phyloP scores from a whole-genome alignment of 2,113 vertebrate species.

The Callipepla squamata region DNA sequence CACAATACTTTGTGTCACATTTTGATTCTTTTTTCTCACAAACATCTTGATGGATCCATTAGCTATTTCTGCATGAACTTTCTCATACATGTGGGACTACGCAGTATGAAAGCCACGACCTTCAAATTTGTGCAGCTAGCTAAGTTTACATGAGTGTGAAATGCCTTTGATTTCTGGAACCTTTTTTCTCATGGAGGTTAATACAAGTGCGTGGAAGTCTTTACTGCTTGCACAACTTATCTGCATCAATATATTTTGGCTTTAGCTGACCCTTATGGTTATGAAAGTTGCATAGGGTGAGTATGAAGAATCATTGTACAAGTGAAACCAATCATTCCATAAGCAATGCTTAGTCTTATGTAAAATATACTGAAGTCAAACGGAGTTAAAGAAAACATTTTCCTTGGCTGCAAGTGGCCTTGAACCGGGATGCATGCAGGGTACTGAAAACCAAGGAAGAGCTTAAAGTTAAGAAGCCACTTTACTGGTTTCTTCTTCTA shows the following conservation, averaged over 20 bases:
- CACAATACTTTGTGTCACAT: background rate
- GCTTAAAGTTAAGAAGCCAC: background rate
- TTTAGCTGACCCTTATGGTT: background rate
- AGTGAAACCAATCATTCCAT: background rate
- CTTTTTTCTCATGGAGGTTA: background rate
- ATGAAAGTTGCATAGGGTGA: background rate
- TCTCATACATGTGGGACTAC: background rate
- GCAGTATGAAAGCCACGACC: background rate
- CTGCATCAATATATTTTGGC: background rate
- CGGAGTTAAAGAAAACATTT: background rate
- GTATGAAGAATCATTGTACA: background rate
- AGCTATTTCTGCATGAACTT: background rate
- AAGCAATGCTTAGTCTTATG: background rate
- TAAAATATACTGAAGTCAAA: background rate
- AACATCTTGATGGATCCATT: rapidly evolving
- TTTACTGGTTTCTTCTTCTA: background rate
- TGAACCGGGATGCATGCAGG: rapidly evolving
- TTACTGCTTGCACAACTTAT: background rate
- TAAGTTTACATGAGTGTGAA: background rate
- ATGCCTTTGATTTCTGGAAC: background rate
- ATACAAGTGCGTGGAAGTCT: rapidly evolving
- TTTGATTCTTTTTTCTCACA: background rate
- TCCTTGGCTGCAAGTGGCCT: background rate
- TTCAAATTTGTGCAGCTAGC: background rate
- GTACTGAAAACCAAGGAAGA: background rate